These are phyloP conservation scores for Aplocera efformata DNA, from an alignment of 2,888 invertebrate species.

Conservation along the genomic window DNA sequence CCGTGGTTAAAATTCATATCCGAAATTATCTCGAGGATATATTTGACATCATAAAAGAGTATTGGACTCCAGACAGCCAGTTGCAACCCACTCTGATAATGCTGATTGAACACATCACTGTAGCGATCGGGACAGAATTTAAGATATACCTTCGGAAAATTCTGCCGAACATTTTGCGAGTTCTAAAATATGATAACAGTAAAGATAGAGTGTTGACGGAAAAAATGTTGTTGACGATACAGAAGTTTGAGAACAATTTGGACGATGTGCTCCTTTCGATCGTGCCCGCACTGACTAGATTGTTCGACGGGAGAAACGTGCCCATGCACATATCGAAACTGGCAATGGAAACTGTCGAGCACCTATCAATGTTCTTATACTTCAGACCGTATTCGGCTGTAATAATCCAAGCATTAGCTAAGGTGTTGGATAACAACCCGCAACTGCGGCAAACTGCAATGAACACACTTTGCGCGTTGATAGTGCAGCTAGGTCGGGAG, in stretches of 20 bases:
- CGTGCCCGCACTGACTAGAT: slow-evolving; percentile 94
- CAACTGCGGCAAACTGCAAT: slow-evolving; percentile 90
- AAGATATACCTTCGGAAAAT: slow-evolving; percentile 95
- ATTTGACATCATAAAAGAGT: slow-evolving; percentile 94
- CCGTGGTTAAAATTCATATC: slow-evolving; percentile 97
- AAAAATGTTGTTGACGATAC: slow-evolving; percentile 91
- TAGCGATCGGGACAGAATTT: slow-evolving; percentile 97
- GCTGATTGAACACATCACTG: slow-evolving; percentile 94
- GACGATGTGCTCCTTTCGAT: slow-evolving; percentile 97
- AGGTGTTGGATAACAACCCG: slow-evolving; percentile 90
- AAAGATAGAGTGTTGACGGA: slow-evolving; percentile 91
- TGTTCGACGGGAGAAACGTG: slow-evolving; percentile 93
- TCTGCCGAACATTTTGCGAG: slow-evolving; percentile 95
- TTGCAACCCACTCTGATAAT: slow-evolving; percentile 94
- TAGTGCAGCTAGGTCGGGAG: slow-evolving; percentile 93
- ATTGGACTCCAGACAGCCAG: slow-evolving; percentile 93
- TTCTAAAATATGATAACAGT: slow-evolving; percentile 93
- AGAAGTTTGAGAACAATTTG: slow-evolving; percentile 96
- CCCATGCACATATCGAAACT: slow-evolving; percentile 87
- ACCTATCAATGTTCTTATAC: slow-evolving; percentile 92
- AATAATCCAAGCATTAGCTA: slow-evolving; percentile 95
- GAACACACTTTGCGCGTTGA: slow-evolving; percentile 93
- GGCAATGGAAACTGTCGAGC: slow-evolving; percentile 92
- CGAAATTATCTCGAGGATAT: slow-evolving; percentile 97
- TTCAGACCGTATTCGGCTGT: slow-evolving; percentile 95